Conservation (phyloP, 2,888 invertebrate species). For the Luffia ferchaultella region DNA sequence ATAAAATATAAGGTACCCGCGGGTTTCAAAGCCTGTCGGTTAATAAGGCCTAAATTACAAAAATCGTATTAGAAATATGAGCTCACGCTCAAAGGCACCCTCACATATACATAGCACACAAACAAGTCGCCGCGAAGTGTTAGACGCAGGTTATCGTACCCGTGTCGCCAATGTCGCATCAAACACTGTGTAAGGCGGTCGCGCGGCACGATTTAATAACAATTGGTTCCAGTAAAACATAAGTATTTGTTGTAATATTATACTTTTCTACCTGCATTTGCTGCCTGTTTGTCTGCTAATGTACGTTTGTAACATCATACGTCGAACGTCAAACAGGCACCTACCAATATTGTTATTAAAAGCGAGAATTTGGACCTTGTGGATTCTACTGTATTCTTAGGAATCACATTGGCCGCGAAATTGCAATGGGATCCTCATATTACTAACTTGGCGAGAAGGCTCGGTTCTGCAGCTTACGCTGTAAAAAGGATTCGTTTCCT, state of each 20-base stretch:
- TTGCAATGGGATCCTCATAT: too few species aligned
- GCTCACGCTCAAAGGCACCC: constrained; percentile 12
- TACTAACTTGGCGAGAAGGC: too few species aligned
- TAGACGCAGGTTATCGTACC: not conserved
- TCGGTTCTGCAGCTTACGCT: too few species aligned
- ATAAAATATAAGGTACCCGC: constrained; percentile 4
- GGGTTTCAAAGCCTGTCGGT: constrained; percentile 15
- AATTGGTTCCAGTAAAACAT: constrained; percentile 10
- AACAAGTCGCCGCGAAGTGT: constrained; percentile 5
- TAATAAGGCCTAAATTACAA: constrained; percentile 14
- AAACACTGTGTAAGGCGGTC: constrained; percentile 5
- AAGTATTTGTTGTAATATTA: constrained; percentile 12
- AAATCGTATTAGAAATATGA: constrained; percentile 9
- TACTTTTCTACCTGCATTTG: constrained; percentile 9
- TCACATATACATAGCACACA: constrained; percentile 8
- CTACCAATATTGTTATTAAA: too few species aligned
- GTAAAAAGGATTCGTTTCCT: too few species aligned
- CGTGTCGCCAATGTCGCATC: not conserved
- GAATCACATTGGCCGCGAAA: too few species aligned
- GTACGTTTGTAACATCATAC: constrained; percentile 8
- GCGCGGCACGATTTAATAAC: constrained; percentile 7
- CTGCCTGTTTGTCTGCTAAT: constrained; percentile 9
- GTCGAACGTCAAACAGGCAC: too few species aligned
- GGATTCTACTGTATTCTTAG: too few species aligned
- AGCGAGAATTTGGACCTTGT: too few species aligned